Evolutionary conservation across 2,888 invertebrate genomes (phyloP).

Genomic region (Podabrus alpinus): DNA sequence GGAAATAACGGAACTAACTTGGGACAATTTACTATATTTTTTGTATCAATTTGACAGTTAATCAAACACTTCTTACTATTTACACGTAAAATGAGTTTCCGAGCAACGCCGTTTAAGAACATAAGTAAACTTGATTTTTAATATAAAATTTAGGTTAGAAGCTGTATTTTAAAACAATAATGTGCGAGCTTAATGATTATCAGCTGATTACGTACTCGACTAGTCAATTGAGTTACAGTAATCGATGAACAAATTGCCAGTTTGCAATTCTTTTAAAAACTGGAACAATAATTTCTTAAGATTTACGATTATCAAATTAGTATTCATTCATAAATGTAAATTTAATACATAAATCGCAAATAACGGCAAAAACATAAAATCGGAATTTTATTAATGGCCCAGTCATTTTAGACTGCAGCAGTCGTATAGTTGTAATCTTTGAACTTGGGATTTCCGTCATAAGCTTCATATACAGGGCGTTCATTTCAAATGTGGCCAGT

Average conservation of each 20-base stretch:
- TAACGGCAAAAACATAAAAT: no score
- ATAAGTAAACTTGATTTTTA: conserved; percentile 5
- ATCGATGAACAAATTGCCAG: not conserved
- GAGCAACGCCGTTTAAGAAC: conserved; percentile 12
- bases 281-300: no score
- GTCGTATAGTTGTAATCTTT: no score
- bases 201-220: conserved; percentile 11
- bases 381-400: no score
- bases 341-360: no score
- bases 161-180: not conserved
- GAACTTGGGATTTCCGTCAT: no score
- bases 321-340: no score
- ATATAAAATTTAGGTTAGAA: not conserved
- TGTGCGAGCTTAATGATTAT: not conserved
- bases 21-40: not conserved
- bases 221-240: conserved; percentile 4
- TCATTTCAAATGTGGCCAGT: no score
- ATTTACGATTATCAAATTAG: no score
- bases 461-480: no score
- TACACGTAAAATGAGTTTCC: conserved; percentile 8
- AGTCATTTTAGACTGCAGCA: no score
- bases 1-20: conserved; percentile 32
- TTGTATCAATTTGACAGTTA: not conserved
- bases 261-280: not conserved
- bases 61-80: conserved; percentile 6